Evolutionary conservation across 2,113 vertebrate species (phyloP).

Genomic region (Trogon surrucura): DNA sequence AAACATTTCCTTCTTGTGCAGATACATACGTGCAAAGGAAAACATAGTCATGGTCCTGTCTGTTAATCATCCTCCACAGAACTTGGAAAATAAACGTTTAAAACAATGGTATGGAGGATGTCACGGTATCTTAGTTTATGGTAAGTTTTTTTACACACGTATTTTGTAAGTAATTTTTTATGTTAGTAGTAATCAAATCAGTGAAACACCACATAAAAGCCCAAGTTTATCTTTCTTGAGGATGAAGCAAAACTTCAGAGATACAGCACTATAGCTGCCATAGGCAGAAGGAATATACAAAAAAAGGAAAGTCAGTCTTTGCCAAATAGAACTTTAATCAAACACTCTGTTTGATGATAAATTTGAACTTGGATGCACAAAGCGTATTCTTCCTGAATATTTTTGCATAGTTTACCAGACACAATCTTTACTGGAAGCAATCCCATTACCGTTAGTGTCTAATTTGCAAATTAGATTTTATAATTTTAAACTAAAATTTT

Average conservation of each 20-base stretch:
- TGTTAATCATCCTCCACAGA: background rate
- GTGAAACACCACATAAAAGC: constrained; percentile 61
- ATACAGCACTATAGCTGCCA: background rate
- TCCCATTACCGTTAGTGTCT: background rate
- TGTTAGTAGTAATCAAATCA: constrained; percentile 56
- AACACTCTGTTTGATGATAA: background rate
- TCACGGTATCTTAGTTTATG: constrained; percentile 55
- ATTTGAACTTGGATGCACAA: background rate
- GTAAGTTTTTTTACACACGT: constrained; percentile 44
- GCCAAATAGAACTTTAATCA: constrained; percentile 22
- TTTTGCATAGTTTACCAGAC: constrained; percentile 8
- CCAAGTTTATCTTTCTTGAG: constrained; percentile 51
- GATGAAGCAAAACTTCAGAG: constrained; percentile 32
- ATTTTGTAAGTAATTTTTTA: constrained; percentile 61
- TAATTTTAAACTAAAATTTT: background rate
- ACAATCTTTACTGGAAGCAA: background rate
- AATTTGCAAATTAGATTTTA: background rate
- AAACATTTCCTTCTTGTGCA: constrained; percentile 56
- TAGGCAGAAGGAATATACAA: constrained; percentile 25
- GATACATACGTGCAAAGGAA: constrained; percentile 17
- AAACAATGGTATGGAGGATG: constrained; percentile 51
- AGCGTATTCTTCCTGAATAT: background rate
- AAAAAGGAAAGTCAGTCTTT: background rate
- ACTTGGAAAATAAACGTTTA: constrained; percentile 51
- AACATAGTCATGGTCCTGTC: constrained; percentile 7